Evolutionary conservation across 2,888 invertebrate genomes (phyloP), one percentile per base, ranked within the genome.

Genomic region (Clivina fossor): DNA sequence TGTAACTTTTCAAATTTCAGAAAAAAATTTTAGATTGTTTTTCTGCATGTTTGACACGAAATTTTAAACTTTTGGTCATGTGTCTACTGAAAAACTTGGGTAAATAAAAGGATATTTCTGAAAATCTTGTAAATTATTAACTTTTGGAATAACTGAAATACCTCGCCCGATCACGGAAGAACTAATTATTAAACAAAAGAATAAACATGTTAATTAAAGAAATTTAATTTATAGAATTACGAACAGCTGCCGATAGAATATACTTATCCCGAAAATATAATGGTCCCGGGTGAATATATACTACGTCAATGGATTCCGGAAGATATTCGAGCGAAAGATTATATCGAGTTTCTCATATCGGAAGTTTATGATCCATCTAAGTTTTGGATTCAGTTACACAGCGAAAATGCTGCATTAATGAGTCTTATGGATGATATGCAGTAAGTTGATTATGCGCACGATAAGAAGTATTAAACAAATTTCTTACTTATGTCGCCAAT

Each of bases 331-430:
- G 60, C 53, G 3, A 57, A 58, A 18, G 66, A 65, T 16, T 59
- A 56, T 24, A 37, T 78, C 4, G 75, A 76, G 62, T 72, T 80
- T 46, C 62, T 69, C 18, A 71, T 81, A 38, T 77, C 73, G 11
- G 81, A 74, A 71, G 75, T 81, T 60, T 81, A 79, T 71, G 80
- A 81, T 61, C 77, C 79, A 33, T 77, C 78, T 19, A 81, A 80
- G 69, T 78, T 81, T 69, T 81, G 81, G 81, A 63, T 80, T 59
- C 70, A 75, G 61, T 72, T 76, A 9, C 9, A 30, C 11, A 22
- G 28, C 1, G 35, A 43, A 18, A 24, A 33, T 8, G 35, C 64
- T 0, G 60, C 71, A 66, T 60, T 80, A 68, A 74, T 78, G 60
- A 58, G 66, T 3, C 59, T 78, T 44, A 80, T 80, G 80, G 76